Conservation (phyloP, 53 echinoderm and acorn worm genomes). For the Antedon mediterranea region DNA sequence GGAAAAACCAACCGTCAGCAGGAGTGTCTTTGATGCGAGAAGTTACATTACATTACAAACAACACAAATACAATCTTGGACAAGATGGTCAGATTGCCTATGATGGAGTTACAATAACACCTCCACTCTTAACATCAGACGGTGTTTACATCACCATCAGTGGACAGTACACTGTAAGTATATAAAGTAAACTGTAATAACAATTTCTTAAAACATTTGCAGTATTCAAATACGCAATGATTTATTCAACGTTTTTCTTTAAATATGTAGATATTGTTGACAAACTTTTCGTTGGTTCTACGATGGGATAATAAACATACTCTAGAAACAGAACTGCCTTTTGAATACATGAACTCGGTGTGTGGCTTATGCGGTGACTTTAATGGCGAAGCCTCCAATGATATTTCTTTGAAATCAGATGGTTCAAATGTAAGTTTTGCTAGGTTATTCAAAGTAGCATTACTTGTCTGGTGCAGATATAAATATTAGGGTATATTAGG, state of each 20-base stretch:
- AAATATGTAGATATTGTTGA: constrained; percentile 16
- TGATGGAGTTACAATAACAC: constrained; percentile 35
- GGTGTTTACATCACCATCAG: constrained; percentile 30
- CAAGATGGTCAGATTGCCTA: constrained; percentile 23
- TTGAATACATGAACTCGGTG: constrained; percentile 26
- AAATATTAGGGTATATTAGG: constrained; percentile 9
- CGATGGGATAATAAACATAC: constrained; percentile 27
- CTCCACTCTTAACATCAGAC: constrained; percentile 25
- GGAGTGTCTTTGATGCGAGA: constrained; percentile 36
- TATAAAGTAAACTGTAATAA: not conserved
- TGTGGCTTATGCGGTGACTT: constrained; percentile 76
- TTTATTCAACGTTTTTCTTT: no score
- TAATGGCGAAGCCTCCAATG: constrained; percentile 47
- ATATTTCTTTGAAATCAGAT: constrained; percentile 4
- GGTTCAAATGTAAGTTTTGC: no score
- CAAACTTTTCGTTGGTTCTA: constrained; percentile 28
- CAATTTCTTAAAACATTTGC: not conserved
- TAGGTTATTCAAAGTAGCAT: no score
- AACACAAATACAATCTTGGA: constrained; percentile 14
- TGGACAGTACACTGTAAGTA: constrained; percentile 48
- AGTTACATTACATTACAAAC: constrained; percentile 19
- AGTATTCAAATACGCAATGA: not conserved
- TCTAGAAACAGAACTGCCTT: constrained; percentile 26
- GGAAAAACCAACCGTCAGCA: constrained; percentile 22
- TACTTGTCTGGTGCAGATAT: no score